phyloP scores from a whole-genome alignment of 1,140 invertebrate species.

The Drosophila pachea region DNA sequence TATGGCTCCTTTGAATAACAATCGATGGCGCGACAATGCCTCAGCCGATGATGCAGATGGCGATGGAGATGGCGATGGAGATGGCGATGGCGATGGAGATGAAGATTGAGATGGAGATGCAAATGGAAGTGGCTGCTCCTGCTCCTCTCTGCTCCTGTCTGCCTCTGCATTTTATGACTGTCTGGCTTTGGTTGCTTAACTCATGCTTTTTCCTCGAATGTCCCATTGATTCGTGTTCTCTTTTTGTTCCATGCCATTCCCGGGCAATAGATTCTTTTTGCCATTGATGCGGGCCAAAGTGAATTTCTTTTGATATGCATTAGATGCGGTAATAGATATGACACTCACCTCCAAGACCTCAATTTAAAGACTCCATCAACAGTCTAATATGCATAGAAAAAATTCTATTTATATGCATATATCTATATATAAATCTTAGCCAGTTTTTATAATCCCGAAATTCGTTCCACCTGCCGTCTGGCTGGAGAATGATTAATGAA shows the following conservation, averaged over 20 bases:
- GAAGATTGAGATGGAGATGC: slow-evolving; percentile 46
- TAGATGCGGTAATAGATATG: too few species aligned
- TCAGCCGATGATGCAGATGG: slow-evolving; percentile 48
- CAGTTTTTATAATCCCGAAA: slow-evolving; percentile 1
- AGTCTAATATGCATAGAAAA: neutral
- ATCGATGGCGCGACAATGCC: slow-evolving; percentile 71
- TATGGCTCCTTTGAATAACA: slow-evolving; percentile 77
- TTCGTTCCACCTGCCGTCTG: slow-evolving; percentile 19
- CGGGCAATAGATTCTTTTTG: slow-evolving; percentile 59
- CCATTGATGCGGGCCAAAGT: slow-evolving; percentile 52
- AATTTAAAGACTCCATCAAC: too few species aligned
- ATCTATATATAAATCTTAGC: neutral
- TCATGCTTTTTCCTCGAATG: slow-evolving; percentile 25
- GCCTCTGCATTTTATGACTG: slow-evolving; percentile 63
- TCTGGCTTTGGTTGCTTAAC: slow-evolving; percentile 44
- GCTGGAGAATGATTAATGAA: slow-evolving; percentile 45
- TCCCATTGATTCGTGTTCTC: slow-evolving; percentile 21
- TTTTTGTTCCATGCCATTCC: slow-evolving; percentile 15
- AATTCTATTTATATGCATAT: neutral
- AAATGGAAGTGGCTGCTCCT: slow-evolving; percentile 49
- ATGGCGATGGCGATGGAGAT: slow-evolving; percentile 32
- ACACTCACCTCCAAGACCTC: too few species aligned
- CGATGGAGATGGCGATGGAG: slow-evolving; percentile 45
- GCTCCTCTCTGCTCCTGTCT: neutral
- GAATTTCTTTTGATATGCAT: slow-evolving; percentile 51